phyloP scores from a whole-genome alignment of 2,888 invertebrate genomes.

The Scaptomyza cyrtandrae region DNA sequence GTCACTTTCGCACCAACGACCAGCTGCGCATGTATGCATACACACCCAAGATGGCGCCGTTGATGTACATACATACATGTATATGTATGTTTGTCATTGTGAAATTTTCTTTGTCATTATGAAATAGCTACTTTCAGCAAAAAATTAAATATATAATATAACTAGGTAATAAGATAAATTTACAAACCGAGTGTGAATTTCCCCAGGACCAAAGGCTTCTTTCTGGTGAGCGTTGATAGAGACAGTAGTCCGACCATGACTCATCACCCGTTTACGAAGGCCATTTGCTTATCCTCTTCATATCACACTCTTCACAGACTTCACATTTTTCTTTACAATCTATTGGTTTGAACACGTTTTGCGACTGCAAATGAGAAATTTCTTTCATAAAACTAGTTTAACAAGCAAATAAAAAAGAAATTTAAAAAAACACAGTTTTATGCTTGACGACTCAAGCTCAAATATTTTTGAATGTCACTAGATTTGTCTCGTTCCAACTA shows the following conservation, averaged over 20 bases:
- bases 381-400: constrained; percentile 82
- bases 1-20: constrained; percentile 22
- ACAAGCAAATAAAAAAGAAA: constrained; percentile 49
- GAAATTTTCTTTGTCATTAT: constrained; percentile 13
- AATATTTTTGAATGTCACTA: constrained; percentile 42
- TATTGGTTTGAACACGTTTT: constrained; percentile 68
- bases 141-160: constrained; percentile 24
- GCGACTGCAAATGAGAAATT: constrained; percentile 85
- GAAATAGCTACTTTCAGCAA: constrained; percentile 32
- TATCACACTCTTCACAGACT: constrained; percentile 73
- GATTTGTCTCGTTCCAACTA: constrained; percentile 59
- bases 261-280: constrained; percentile 64
- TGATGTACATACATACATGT: constrained; percentile 23
- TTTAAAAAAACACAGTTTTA: constrained; percentile 31
- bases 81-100: constrained; percentile 32
- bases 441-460: constrained; percentile 38
- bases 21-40: constrained; percentile 25
- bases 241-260: constrained; percentile 65
- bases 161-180: constrained; percentile 56
- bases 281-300: constrained; percentile 62
- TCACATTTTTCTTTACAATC: constrained; percentile 74
- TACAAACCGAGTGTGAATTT: constrained; percentile 79
- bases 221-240: constrained; percentile 56
- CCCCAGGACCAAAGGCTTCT: constrained; percentile 62
- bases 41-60: constrained; percentile 57